These are phyloP conservation scores for Dufourea novaeangliae DNA, from an alignment of 1,140 invertebrate genomes.

Conservation along the genomic window DNA sequence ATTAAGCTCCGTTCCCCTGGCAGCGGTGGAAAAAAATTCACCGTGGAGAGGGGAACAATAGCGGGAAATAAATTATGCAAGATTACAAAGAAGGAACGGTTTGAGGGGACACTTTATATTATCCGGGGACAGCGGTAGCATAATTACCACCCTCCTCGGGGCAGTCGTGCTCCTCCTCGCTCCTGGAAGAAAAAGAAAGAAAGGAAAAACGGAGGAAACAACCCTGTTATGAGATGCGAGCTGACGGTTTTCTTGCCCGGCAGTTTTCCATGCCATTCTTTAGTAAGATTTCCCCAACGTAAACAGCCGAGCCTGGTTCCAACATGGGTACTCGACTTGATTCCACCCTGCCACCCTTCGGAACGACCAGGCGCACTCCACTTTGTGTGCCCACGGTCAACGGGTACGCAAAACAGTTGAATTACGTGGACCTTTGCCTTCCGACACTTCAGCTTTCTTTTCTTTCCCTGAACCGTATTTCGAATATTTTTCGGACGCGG, in stretches of 20 bases:
- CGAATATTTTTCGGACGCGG: not conserved
- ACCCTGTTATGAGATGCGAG: constrained; percentile 65
- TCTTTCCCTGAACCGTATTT: not conserved
- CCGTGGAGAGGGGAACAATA: constrained; percentile 63
- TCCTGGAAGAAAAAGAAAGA: constrained; percentile 32
- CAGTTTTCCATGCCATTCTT: constrained; percentile 59
- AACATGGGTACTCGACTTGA: constrained; percentile 60
- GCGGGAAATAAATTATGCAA: constrained; percentile 69
- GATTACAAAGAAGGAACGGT: constrained; percentile 65
- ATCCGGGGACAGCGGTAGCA: constrained; percentile 66
- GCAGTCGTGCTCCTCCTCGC: constrained; percentile 8
- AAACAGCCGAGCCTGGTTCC: constrained; percentile 63
- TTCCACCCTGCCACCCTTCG: constrained; percentile 52
- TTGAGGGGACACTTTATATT: constrained; percentile 67
- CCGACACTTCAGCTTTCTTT: not conserved
- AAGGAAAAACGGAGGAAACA: constrained; percentile 46
- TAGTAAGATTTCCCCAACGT: constrained; percentile 71
- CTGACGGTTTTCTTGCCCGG: constrained; percentile 59
- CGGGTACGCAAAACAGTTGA: constrained; percentile 50
- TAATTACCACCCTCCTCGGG: constrained; percentile 58
- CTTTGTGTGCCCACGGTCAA: constrained; percentile 49
- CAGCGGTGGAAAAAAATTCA: constrained; percentile 52
- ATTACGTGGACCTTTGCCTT: constrained; percentile 31
- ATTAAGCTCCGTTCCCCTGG: constrained; percentile 36
- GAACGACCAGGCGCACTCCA: constrained; percentile 53